These are phyloP conservation scores for Electrona antarctica DNA, from an alignment of 2,113 vertebrate genomes.

Conservation along the genomic window DNA sequence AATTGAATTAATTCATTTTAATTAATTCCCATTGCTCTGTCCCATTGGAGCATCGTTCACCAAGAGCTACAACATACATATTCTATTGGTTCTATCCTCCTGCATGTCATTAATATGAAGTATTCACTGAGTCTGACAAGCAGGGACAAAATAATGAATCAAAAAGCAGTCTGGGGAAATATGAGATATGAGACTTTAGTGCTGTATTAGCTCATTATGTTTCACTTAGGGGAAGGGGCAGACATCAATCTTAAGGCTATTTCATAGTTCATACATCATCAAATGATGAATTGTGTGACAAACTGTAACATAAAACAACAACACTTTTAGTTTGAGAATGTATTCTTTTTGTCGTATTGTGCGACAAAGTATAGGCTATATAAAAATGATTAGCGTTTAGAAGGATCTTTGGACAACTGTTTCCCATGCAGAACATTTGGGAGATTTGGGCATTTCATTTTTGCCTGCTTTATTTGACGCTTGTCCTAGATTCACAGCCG, in stretches of 20 bases:
- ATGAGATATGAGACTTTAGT: not conserved
- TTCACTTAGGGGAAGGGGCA: constrained; percentile 3
- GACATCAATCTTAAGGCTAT: not conserved
- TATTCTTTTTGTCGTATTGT: no score
- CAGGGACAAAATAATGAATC: constrained; percentile 13
- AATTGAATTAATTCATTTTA: constrained; percentile 34
- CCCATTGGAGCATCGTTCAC: constrained; percentile 30
- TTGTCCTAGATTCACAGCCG: not conserved
- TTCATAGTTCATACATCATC: no score
- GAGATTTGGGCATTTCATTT: not conserved
- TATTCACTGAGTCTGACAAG: constrained; percentile 9
- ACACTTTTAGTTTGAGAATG: no score
- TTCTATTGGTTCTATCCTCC: constrained; percentile 23
- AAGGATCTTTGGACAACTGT: not conserved
- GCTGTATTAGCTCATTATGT: not conserved
- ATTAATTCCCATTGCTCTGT: constrained; percentile 29
- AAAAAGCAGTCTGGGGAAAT: constrained; percentile 14
- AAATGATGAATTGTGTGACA: no score
- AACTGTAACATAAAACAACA: no score
- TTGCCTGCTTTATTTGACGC: not conserved
- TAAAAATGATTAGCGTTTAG: no score
- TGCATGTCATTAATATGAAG: constrained; percentile 28
- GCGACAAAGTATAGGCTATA: no score
- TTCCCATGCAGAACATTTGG: no score
- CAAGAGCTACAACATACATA: constrained; percentile 37